phyloP scores from a whole-genome alignment of 1,140 invertebrate species.

The Sarcophaga bullata region DNA sequence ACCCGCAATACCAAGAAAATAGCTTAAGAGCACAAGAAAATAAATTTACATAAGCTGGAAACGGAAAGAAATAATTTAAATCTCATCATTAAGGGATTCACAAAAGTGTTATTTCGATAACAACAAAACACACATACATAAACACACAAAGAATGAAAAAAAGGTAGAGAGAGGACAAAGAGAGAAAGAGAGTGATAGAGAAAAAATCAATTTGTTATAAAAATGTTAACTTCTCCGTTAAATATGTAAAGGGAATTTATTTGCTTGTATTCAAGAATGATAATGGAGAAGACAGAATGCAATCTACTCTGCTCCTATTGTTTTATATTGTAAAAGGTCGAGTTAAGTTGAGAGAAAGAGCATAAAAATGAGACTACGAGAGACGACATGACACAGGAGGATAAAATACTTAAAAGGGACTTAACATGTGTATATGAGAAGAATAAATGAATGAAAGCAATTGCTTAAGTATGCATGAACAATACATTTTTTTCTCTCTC shows the following conservation, averaged over 20 bases:
- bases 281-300: background rate
- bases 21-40: background rate
- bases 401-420: conserved; percentile 29
- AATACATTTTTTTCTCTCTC: background rate
- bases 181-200: background rate
- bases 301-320: background rate
- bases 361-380: background rate
- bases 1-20: background rate
- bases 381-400: background rate
- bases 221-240: background rate
- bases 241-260: background rate
- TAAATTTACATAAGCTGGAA: background rate
- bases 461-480: conserved; percentile 20
- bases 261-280: background rate
- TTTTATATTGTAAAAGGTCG: background rate
- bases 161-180: no score
- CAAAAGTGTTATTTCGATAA: no score
- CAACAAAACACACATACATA: no score
- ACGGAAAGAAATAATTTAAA: no score
- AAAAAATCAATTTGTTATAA: conserved; percentile 16
- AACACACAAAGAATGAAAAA: no score
- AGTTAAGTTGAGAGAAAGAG: background rate
- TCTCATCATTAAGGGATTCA: no score
- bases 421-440: conserved; percentile 6
- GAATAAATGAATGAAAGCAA: background rate